Evolutionary conservation across 2,888 invertebrate genomes (phyloP), one percentile per base, ranked within the genome.

Genomic region (Hirtodrosophila trivittata): DNA sequence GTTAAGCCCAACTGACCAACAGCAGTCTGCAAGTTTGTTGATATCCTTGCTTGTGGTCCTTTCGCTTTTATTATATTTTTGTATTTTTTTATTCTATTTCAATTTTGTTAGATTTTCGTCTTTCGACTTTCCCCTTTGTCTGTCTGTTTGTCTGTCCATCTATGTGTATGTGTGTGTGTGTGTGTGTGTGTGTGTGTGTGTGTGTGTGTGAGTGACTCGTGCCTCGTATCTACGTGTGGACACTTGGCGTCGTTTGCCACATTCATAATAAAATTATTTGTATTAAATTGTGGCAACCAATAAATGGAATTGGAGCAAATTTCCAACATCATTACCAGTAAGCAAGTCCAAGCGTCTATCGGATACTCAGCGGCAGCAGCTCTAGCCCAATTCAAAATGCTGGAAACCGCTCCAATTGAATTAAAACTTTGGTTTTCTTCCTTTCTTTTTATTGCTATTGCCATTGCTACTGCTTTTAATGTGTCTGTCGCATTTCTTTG

Each of bases 231-330:
- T 54, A 32, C 21, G 58, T 42, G 58, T 52, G 69, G 76, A 73
- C 81, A 67, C 73, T 72, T 60, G 46, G 49, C 35, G 43, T 58
- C 45, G 41, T 25, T 60, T 28, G 66, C 38, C 14, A 8, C 21
- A 35, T 46, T 58, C 56, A 71, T 80, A 83, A 87, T 86, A 52
- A 66, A 77, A 84, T 86, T 83, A 86, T 86, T 77, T 84, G 69
- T 77, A 84, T 87, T 72, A 75, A 87, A 86, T 84, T 86, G 77
- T 80, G 84, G 76, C 68, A 75, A 62, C 59, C 74, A 80, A 80
- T 75, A 75, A 69, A 77, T 58, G 47, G 54, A 78, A 86, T 75
- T 75, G 64, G 64, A 66, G 62, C 60, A 67, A 49, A 50, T 70
- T 60, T 56, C 38, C 43, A 57, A 47, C 66, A 65, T 60, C 46